Base-by-base conservation (phyloP, 1,140 invertebrate species). In the Sycobia sp. region DNA sequence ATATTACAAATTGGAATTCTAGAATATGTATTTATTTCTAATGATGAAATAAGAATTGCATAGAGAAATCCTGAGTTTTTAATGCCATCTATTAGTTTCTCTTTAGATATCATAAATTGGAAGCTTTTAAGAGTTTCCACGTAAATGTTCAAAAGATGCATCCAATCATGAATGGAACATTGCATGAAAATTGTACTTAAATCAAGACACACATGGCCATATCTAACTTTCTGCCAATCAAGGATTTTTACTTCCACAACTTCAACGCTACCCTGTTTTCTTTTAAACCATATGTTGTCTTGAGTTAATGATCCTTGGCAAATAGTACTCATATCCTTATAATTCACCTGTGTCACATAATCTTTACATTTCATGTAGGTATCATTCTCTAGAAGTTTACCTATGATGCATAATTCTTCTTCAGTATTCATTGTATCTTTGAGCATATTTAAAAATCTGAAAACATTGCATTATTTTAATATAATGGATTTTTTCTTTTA, bases 221-320 rank as follows among this genome's bases (percentile, higher is more conserved):
- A 73, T 23, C 57, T 70, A 66, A 73, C 66, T 27, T 69, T 62
- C 47, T 76, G 73, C 71, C 77, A 74, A 56, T 77, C 77, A 16
- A 79, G 59, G 7, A 79, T 51, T 39, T 66, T 70, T 5, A 73
- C 68, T 7, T 70, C 61, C 5, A 76, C 71, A 38, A 59, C 66
- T 7, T 56, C 70, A 29, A 5, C 14, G 36, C 68, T 56, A n/a
- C n/a, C n/a, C n/a, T n/a, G n/a, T 36, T 73, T 49, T 47, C 66
- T 71, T 7, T 34, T 39, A 66, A 79, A 77, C 58, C 77, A 63
- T 10, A 79, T 67, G 55, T 79, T 78, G 41, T 73, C 71, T 10
- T 53, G 58, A 34, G 69, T 62, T 10, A 80, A 61, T 65, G 71
- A 65, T 32, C 76, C 78, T 47, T 80, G 74, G 38, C 73, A 77